Evolutionary conservation across 2,797 vertebrate genomes (phyloP).

Genomic region (Leptatherina wallacei): DNA sequence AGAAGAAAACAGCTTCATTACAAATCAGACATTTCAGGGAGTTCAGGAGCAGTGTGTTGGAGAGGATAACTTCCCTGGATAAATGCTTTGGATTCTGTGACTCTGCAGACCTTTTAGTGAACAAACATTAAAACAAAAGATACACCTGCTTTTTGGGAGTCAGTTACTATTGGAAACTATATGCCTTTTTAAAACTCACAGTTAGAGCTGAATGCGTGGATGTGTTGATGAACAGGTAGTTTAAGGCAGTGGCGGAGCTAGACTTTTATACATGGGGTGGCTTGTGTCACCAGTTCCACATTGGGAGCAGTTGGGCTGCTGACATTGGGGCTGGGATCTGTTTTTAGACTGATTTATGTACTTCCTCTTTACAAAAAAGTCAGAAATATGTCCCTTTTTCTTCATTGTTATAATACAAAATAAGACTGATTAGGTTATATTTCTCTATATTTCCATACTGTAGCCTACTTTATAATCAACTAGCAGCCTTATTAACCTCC

Average conservation of each 20-base stretch:
- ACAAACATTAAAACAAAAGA: not conserved
- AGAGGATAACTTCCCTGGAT: not conserved
- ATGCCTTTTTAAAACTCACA: not conserved
- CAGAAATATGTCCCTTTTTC: no score
- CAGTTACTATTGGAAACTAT: not conserved
- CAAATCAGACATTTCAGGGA: not conserved
- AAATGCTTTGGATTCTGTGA: not conserved
- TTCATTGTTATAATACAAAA: no score
- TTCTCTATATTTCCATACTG: no score
- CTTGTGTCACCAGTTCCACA: not conserved
- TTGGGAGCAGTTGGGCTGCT: no score
- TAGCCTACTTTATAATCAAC: no score
- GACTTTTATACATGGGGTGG: no score
- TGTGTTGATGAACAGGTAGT: no score
- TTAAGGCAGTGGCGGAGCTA: no score
- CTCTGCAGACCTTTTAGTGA: not conserved
- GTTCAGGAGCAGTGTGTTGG: not conserved
- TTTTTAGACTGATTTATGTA: not conserved
- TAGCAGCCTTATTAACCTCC: no score
- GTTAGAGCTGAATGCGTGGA: not conserved
- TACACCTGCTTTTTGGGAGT: not conserved
- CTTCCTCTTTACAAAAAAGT: not conserved
- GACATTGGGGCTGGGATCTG: no score
- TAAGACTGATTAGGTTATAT: no score
- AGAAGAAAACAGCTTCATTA: not conserved